Percentiles rank a stretch among this genome's conserved stretches.
phyloP scores from a whole-genome alignment of 2,888 invertebrate species.

The Melanophora roralis region DNA sequence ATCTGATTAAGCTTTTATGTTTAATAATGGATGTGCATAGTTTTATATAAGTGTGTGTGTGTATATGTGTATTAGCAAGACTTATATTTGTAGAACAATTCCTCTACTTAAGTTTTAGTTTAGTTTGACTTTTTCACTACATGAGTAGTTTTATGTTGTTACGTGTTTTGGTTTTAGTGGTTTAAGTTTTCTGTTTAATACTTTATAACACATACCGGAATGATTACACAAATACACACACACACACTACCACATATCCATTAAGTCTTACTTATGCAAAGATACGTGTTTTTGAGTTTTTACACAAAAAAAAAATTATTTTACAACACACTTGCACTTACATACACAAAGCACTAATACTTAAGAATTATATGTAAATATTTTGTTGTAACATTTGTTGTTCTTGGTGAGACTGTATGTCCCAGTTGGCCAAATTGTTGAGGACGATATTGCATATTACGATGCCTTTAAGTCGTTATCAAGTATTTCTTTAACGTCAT shows the following conservation, averaged over 20 bases:
- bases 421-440: too few species aligned
- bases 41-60: background rate
- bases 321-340: conserved; percentile 7
- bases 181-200: conserved; percentile 32
- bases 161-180: conserved; percentile 55
- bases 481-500: too few species aligned
- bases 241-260: background rate
- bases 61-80: background rate
- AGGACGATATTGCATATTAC: too few species aligned
- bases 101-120: conserved; percentile 28
- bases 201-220: conserved; percentile 30
- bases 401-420: too few species aligned
- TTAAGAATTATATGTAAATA: conserved; percentile 14
- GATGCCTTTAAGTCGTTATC: too few species aligned
- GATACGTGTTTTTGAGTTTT: background rate
- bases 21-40: background rate
- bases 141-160: conserved; percentile 46
- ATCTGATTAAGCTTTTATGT: background rate
- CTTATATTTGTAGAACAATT: background rate
- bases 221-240: background rate
- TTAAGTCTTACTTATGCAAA: background rate
- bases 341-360: conserved; percentile 9
- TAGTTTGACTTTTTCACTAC: conserved; percentile 46
- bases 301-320: too few species aligned
- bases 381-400: conserved; percentile 22